Evolutionary conservation across 2,888 invertebrate genomes (phyloP).

Genomic region (Mesochorus sp.): DNA sequence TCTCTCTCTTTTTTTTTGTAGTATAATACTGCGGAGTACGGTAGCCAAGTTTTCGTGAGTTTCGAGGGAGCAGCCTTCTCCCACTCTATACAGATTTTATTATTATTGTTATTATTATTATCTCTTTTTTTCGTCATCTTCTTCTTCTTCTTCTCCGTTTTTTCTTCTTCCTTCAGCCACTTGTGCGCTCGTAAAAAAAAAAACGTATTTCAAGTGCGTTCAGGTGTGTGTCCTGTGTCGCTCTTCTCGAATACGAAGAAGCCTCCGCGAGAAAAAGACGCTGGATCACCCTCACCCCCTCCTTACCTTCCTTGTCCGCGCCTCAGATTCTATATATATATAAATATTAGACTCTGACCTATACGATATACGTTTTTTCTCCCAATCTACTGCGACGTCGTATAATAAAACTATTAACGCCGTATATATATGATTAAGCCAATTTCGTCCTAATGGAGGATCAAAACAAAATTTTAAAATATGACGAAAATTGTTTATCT

Average conservation of each 20-base stretch:
- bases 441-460: no score
- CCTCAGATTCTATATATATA: slow-evolving; percentile 8
- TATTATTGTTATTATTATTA: background rate
- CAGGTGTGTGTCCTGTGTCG: slow-evolving; percentile 48
- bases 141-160: slow-evolving; percentile 28
- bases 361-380: slow-evolving; percentile 8
- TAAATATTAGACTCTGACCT: background rate
- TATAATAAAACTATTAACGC: background rate
- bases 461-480: no score
- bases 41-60: slow-evolving; percentile 58
- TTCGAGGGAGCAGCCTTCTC: slow-evolving; percentile 33
- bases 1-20: slow-evolving; percentile 14
- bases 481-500: no score
- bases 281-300: slow-evolving; percentile 12
- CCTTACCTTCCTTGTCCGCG: background rate
- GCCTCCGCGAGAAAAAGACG: slow-evolving; percentile 5
- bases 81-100: background rate
- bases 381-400: background rate
- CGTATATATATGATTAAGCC: no score
- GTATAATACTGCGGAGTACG: slow-evolving; percentile 48
- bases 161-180: slow-evolving; percentile 38
- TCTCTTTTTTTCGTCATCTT: slow-evolving; percentile 28
- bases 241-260: slow-evolving; percentile 44
- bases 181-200: slow-evolving; percentile 40
- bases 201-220: slow-evolving; percentile 54